A percentile compares a stretch with the other conserved stretches of the same genome.
Conservation (phyloP, 1,140 invertebrate species). For the Chlorops oryzae region DNA sequence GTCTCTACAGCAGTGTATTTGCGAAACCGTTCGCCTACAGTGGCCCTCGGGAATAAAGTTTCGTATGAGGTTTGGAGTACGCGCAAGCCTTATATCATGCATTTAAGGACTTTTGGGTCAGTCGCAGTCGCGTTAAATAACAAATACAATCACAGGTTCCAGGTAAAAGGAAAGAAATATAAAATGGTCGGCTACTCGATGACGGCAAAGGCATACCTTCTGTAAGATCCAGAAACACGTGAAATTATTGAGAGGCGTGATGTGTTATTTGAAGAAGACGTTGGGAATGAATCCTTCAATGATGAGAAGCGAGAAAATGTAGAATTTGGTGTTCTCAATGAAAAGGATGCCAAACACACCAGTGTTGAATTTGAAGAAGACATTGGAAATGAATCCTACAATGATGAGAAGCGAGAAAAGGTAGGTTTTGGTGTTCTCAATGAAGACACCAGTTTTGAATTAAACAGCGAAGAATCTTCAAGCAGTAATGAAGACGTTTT, state of each 20-base stretch:
- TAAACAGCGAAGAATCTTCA: too few relatives aligned
- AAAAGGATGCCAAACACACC: too few relatives aligned
- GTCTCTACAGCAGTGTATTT: constrained; percentile 29
- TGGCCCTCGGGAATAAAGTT: neutral
- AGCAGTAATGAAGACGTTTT: too few relatives aligned
- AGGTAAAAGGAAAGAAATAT: constrained; percentile 4
- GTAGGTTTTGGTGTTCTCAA: neutral
- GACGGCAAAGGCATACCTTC: constrained; percentile 3
- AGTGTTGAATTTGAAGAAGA: neutral
- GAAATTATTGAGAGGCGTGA: neutral
- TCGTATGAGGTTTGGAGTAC: neutral
- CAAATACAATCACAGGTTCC: neutral
- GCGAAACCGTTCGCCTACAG: constrained; percentile 4
- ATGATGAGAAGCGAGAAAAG: too few relatives aligned
- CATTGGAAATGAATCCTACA: too few relatives aligned
- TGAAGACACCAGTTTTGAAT: too few relatives aligned
- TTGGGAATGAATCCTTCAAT: too few relatives aligned
- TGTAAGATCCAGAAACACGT: neutral
- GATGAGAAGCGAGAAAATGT: neutral
- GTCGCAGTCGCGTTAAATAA: constrained; percentile 8
- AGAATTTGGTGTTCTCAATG: neutral
- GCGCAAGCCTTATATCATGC: neutral
- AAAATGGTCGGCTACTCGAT: constrained; percentile 2
- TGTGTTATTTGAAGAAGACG: neutral
- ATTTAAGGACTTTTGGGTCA: constrained; percentile 9